Base-by-base conservation (phyloP, 2,797 vertebrate genomes). In the Karalla daura region DNA sequence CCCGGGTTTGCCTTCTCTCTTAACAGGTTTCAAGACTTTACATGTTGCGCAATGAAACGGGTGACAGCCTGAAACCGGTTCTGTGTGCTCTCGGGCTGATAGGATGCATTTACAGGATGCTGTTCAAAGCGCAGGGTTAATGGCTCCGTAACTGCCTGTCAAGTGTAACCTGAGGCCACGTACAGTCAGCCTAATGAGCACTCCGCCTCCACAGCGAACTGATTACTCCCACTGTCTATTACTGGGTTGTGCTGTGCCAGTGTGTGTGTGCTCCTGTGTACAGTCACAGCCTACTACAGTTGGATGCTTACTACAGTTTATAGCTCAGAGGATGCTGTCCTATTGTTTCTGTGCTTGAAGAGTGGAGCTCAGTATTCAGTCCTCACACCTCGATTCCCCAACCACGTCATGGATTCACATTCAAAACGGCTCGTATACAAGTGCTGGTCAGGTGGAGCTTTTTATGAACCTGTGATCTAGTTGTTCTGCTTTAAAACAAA, bases 31-130 rank as follows among this genome's bases (percentile, higher is more conserved):
- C n/a, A n/a, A n/a, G n/a, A n/a, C n/a, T n/a, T n/a, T n/a, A n/a
- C n/a, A n/a, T n/a, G n/a, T n/a, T n/a, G n/a, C n/a, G 35, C 7
- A 7, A 6, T 33, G 21, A 24, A 43, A 30, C 17, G 43, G 2
- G 2, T 30, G 15, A 35, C 7, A 9, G n/a, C n/a, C 7, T 43
- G 6, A 35, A 81, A 79, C 75, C 0, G 75, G 73, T 18, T 65
- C 2, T 39, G 58, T 70, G 47, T 70, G 75, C 39, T 77, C n/a
- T 39, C 4, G 3, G 18, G 45, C 14, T 50, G 65, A 23, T 17
- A 17, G 17, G 25, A 15, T 28, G 7, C 46, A 10, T 46, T 11
- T 35, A 23, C 8, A 7, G 14, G 17, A 28, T 45, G 18, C 15
- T 44, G n/a, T 27, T 28, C 12, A n/a, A 41, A 30, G 14, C 33